These are phyloP conservation scores for Pelobates fuscus DNA, from an alignment of 2,113 vertebrate species.

Conservation along the genomic window DNA sequence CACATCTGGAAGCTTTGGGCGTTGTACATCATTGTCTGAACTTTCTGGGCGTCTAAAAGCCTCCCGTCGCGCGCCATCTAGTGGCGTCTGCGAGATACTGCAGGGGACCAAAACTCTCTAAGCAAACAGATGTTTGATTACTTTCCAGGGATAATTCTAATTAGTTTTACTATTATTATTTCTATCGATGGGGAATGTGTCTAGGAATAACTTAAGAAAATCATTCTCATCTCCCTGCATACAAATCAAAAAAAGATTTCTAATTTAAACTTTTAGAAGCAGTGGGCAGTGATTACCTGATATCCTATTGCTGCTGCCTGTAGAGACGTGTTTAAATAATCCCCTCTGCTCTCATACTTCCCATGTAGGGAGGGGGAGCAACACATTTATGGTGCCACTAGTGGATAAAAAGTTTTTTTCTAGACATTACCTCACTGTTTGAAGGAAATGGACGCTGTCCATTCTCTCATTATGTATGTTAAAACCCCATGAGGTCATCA, in stretches of 20 bases:
- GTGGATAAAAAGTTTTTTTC: not conserved
- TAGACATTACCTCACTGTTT: not conserved
- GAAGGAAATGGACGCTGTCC: not conserved
- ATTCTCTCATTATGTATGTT: not conserved
- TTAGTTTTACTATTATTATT: not conserved
- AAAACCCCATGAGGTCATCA: too few species aligned
- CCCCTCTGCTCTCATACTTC: not conserved
- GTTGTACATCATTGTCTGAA: constrained; percentile 44
- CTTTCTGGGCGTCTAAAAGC: not conserved
- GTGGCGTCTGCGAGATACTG: not conserved
- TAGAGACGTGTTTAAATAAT: not conserved
- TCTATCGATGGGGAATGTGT: too few species aligned
- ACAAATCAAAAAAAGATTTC: not conserved
- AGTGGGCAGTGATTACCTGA: not conserved
- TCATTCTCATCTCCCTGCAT: not conserved
- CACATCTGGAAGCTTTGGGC: constrained; percentile 25
- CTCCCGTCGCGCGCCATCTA: constrained; percentile 26
- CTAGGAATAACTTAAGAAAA: too few species aligned
- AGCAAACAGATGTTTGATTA: too few species aligned
- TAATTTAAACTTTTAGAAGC: not conserved
- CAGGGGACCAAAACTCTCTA: not conserved
- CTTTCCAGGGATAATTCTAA: too few species aligned
- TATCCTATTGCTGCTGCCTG: not conserved
- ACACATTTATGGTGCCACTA: not conserved
- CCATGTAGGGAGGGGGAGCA: not conserved